phyloP scores from a whole-genome alignment of 2,113 vertebrate species.

The Centrocercus urophasianus region DNA sequence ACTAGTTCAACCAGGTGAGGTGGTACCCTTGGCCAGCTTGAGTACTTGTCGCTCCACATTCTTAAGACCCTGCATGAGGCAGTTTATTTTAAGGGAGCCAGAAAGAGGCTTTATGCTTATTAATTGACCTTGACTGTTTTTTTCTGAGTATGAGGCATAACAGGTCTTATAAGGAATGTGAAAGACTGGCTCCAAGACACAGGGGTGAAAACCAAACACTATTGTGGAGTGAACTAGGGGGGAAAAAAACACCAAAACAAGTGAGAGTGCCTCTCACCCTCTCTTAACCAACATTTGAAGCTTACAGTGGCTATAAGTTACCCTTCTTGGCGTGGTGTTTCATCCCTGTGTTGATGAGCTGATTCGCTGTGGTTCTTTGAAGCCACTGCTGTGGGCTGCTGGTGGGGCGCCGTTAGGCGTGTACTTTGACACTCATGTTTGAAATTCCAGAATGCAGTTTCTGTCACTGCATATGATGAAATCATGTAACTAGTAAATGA shows the following conservation, averaged over 20 bases:
- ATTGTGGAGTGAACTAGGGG: background rate
- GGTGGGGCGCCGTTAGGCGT: background rate
- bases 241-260: no score
- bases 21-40: background rate
- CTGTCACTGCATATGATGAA: constrained; percentile 37
- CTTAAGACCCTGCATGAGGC: background rate
- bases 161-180: background rate
- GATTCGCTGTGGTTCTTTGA: background rate
- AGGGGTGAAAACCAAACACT: background rate
- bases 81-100: background rate
- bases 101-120: background rate
- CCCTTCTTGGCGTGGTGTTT: background rate
- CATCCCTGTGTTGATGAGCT: background rate
- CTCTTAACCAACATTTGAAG: background rate
- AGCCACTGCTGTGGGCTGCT: background rate
- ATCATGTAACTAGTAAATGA: constrained; percentile 65
- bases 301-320: background rate
- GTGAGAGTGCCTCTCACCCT: background rate
- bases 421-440: background rate
- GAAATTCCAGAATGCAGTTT: background rate
- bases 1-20: background rate
- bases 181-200: background rate
- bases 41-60: accelerated
- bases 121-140: background rate
- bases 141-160: background rate